Base-by-base conservation (phyloP, 92 coral and sea anemone species). In the Epizoanthus rinbou region DNA sequence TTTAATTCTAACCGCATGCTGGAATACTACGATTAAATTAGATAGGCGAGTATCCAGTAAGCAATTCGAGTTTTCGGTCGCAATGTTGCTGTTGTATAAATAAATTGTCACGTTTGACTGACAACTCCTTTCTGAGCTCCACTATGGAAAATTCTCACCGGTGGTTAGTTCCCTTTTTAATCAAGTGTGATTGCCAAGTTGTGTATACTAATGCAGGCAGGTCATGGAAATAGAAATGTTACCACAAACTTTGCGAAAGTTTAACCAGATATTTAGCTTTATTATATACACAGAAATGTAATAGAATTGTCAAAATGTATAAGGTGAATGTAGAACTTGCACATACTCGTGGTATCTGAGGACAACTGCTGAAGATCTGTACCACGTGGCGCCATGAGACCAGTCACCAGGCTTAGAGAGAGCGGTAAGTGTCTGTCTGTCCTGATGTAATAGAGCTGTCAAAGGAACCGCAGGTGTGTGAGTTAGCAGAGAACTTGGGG, bases 341-440 rank as follows among this genome's bases (percentile, higher is more conserved):
- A 85, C 95, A 39, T 79, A 95, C 98, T 91, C 94, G 86, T 95
- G 98, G 84, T 93, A 91, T 80, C 84, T 75, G 19, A 95, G 85
- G 73, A 95, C 66, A 31, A 95, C 91, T 64, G 98, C 98, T 7
- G 98, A 95, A 0, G 98, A 87, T 57, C 98, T 95, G 87, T 87
- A 88, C 98, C 98, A 95, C 28, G 89, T 92, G 10, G 98, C 98
- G 65, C 98, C 97, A 81, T 94, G 96, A 63, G 93, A 89, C 91
- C 94, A 82, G 57, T 88, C 91, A 19, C 87, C 91, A 16, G 94
- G 94, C 79, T 50, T 45, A 52, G 92, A 85, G 25, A 88, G 17
- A 18, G 65, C 75, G 35, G 56, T 25, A 21, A 7, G 19, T 57
- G 50, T 53, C 23, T 68, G 78, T 5, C 33, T 37, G 15, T 57